Evolutionary conservation across 53 echinoderm and acorn worm genomes (phyloP).

Genomic region (Apostichopus leukothele): DNA sequence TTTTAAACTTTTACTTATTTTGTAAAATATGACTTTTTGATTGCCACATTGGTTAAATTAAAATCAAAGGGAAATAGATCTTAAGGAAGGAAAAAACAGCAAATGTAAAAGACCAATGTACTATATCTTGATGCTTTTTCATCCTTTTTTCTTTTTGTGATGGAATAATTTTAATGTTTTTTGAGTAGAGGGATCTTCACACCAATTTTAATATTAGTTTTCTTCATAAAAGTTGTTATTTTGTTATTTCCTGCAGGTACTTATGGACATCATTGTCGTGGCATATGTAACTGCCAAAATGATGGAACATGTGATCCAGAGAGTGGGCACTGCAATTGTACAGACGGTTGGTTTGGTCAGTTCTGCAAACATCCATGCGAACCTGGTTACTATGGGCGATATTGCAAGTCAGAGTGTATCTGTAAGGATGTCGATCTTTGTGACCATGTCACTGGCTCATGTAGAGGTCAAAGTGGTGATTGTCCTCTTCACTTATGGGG

Average conservation of each 20-base stretch:
- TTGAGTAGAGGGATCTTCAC: not conserved
- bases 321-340: slow-evolving; percentile 59
- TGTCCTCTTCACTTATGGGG: slow-evolving; percentile 57
- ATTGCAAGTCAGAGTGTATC: not conserved
- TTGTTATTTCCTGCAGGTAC: slow-evolving; percentile 19
- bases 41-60: no score
- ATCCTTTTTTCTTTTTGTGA: no score
- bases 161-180: not conserved
- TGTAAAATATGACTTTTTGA: no score
- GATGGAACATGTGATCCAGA: slow-evolving; percentile 53
- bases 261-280: slow-evolving; percentile 57
- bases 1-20: no score
- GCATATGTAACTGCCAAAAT: slow-evolving; percentile 57
- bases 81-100: no score
- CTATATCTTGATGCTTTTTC: no score
- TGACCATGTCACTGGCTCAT: slow-evolving; percentile 13
- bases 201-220: not conserved
- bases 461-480: slow-evolving; percentile 4
- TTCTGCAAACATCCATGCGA: slow-evolving; percentile 56
- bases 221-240: not conserved
- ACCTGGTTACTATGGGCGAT: slow-evolving; percentile 49
- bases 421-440: slow-evolving; percentile 24
- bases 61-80: no score
- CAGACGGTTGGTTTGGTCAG: slow-evolving; percentile 55
- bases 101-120: no score